Evolutionary conservation across 2,797 vertebrate species (phyloP).

Genomic region (Mormyrus hasselquistii): DNA sequence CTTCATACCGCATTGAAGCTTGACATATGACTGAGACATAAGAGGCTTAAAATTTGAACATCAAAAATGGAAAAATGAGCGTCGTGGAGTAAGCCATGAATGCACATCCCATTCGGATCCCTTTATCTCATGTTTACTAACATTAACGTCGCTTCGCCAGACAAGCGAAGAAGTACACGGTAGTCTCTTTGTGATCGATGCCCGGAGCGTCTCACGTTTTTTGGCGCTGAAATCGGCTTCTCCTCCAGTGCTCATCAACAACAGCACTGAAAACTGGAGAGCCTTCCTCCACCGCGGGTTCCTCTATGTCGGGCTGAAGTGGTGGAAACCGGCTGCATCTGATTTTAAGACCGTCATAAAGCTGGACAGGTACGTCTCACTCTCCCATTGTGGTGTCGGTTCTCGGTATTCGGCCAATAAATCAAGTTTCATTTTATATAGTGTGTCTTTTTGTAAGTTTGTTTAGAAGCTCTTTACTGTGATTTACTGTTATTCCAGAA

Average conservation of each 20-base stretch:
- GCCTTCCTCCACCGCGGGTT: constrained; percentile 66
- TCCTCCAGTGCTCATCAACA: constrained; percentile 62
- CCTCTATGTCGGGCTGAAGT: constrained; percentile 52
- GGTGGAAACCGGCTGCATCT: constrained; percentile 56
- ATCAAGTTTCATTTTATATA: not conserved
- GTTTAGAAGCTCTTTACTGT: not conserved
- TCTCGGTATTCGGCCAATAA: not conserved
- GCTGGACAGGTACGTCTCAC: constrained; percentile 59
- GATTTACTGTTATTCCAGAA: not conserved
- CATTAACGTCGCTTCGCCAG: not conserved
- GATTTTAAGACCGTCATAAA: constrained; percentile 66
- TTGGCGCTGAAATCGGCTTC: not conserved
- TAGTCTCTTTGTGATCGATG: not conserved
- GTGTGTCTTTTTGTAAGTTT: not conserved
- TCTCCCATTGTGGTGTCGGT: not conserved
- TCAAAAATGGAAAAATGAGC: not conserved
- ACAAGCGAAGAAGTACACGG: not conserved
- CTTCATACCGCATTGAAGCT: not conserved
- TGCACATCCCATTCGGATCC: not conserved
- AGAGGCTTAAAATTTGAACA: not conserved
- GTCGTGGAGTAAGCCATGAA: not conserved
- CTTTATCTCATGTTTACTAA: not conserved
- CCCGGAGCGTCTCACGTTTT: not conserved
- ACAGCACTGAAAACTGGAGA: constrained; percentile 54
- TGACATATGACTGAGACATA: not conserved